Base-by-base conservation (phyloP, 1,140 invertebrate genomes). In the Coptotermes formosanus region DNA sequence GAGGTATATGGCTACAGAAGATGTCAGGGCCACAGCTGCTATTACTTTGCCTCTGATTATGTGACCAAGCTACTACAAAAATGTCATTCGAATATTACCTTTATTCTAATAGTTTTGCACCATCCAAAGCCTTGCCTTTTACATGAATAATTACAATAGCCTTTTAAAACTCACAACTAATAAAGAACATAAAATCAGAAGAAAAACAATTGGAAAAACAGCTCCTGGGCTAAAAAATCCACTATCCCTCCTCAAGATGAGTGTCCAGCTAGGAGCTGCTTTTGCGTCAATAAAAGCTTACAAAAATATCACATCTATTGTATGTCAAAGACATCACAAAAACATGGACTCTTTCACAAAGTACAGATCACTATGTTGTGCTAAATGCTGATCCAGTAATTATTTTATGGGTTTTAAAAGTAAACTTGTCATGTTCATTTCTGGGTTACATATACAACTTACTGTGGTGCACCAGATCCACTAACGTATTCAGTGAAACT, bases 171-270 rank as follows among this genome's bases (percentile, higher is more conserved):
- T 16, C 25, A n/a, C 9, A 30, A 7, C 30, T 75, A 19, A 75
- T 55, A 16, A 30, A 30, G 64, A 75, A 75, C 64, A 75, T 16
- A 85, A 32, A 48, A 75, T 25, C 21, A 38, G 19, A 44, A 59
- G 19, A 55, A 85, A 32, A 38, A 38, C 30, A 30, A 69, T 64
- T 75, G 32, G 59, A 44, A 85, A 85, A 85, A 69, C 85, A 30
- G 59, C 45, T 44, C 43, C 59, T 81, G 23, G n/a, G 59, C 55
- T 43, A 85, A 81, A 85, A 85, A 81, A 85, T 85, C 43, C 85
- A 84, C 83, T 84, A 84, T 55, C 55, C 55, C 59, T 85, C 59
- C 85, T 85, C 23, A 85, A 81, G 59, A 64, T 75, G 69, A 69
- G 69, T 75, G 85, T 75, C 59, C 25, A 44, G 19, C 55, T 48